Percentiles rank a stretch among this genome's conserved stretches.
phyloP scores from a whole-genome alignment of 2,113 vertebrate genomes.

The Bambusicola thoracicus region DNA sequence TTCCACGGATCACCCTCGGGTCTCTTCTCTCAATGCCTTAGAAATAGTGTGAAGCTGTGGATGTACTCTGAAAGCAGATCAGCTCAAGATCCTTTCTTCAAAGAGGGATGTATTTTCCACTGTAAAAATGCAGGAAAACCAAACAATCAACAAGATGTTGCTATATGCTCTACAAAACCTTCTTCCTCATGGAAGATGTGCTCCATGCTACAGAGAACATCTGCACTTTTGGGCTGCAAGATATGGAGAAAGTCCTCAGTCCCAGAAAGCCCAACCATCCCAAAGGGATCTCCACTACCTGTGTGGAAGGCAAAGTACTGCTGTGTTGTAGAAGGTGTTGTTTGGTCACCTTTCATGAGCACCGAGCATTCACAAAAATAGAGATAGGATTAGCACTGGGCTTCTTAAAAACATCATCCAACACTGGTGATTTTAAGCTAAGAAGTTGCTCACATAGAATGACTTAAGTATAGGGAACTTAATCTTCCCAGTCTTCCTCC shows the following conservation, averaged over 20 bases:
- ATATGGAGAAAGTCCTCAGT: rapidly evolving
- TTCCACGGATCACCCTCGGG: neutral
- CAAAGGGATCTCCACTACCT: rapidly evolving
- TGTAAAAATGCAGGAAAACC: neutral
- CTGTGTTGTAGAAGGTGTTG: neutral
- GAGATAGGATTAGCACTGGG: neutral
- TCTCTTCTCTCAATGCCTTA: neutral
- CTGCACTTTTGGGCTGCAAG: neutral
- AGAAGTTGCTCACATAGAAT: neutral
- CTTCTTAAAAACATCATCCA: neutral
- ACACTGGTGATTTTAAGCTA: neutral
- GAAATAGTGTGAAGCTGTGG: neutral
- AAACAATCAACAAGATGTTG: neutral
- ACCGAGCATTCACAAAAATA: neutral
- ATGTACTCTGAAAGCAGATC: neutral
- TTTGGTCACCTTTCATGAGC: neutral
- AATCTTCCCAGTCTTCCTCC: neutral
- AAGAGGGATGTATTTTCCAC: neutral
- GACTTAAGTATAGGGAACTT: neutral
- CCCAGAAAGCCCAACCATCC: rapidly evolving
- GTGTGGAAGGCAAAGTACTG: rapidly evolving
- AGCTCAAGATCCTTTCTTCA: neutral
- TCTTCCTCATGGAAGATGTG: neutral
- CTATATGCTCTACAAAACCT: neutral
- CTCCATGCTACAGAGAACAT: neutral